These are phyloP conservation scores for Drosophila nigrodunni DNA, from an alignment of 1,140 invertebrate species.

Conservation along the genomic window DNA sequence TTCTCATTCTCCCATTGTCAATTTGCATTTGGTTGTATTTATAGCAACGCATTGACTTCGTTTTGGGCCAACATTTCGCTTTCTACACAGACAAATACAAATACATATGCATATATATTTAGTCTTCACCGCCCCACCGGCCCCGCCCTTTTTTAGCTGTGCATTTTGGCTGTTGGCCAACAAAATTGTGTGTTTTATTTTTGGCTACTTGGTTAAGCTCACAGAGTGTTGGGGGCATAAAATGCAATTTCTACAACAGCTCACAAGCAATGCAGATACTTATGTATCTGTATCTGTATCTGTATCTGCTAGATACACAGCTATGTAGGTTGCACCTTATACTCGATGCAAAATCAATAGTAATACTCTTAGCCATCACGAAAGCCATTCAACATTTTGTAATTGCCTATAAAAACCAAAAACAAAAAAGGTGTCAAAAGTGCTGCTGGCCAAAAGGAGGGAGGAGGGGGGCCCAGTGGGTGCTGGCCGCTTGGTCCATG, in stretches of 20 bases:
- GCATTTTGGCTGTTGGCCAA: conserved; percentile 68
- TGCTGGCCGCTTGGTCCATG: not conserved
- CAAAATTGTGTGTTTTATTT: conserved; percentile 65
- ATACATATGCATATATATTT: not conserved
- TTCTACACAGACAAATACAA: conserved; percentile 28
- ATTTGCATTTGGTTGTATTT: conserved; percentile 59
- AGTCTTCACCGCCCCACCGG: conserved; percentile 2
- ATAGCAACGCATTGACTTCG: conserved; percentile 53
- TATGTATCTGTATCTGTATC: conserved; percentile 26
- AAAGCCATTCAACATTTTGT: conserved; percentile 8
- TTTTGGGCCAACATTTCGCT: conserved; percentile 72
- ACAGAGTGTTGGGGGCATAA: conserved; percentile 32
- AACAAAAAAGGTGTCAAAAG: conserved; percentile 20
- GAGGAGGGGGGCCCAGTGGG: not conserved
- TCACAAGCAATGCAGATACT: conserved; percentile 37
- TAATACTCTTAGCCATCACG: not conserved
- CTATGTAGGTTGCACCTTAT: conserved; percentile 20
- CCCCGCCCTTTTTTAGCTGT: conserved; percentile 35
- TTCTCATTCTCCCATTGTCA: conserved; percentile 38
- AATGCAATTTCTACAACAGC: conserved; percentile 47
- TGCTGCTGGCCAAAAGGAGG: not conserved
- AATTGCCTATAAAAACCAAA: not conserved
- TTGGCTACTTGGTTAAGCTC: conserved; percentile 78
- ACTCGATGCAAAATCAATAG: conserved; percentile 26
- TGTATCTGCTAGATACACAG: conserved; percentile 30